These are phyloP conservation scores for Polia nebulosa DNA, from an alignment of 2,888 invertebrate genomes.

Conservation along the genomic window DNA sequence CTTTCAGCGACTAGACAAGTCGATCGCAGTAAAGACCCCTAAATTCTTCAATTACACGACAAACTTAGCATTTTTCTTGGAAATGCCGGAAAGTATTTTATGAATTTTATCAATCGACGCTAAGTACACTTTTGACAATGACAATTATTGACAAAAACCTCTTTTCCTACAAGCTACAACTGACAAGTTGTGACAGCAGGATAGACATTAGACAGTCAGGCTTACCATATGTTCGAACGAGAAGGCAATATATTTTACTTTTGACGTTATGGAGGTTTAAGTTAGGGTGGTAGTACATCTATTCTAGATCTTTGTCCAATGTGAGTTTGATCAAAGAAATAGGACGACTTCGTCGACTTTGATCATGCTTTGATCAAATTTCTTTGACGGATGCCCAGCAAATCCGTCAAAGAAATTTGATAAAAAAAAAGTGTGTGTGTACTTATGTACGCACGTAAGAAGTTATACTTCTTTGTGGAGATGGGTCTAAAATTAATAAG, in stretches of 20 bases:
- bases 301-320: no score
- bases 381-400: no score
- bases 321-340: no score
- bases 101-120: slow-evolving; percentile 54
- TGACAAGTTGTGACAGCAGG: slow-evolving; percentile 34
- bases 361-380: no score
- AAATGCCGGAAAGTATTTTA: slow-evolving; percentile 40
- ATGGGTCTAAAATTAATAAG: no score
- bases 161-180: not conserved
- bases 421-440: no score
- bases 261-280: not conserved
- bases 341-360: no score
- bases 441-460: no score
- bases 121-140: slow-evolving; percentile 53
- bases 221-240: slow-evolving; percentile 8
- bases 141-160: slow-evolving; percentile 20
- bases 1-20: slow-evolving; percentile 3
- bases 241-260: not conserved
- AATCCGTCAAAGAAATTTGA: no score
- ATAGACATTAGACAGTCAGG: slow-evolving; percentile 28
- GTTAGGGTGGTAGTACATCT: no score
- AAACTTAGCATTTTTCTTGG: slow-evolving; percentile 58
- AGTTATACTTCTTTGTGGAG: no score
- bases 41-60: slow-evolving; percentile 33
- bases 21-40: not conserved